phyloP scores from a whole-genome alignment of 2,113 vertebrate genomes.

The Scatophagus argus region DNA sequence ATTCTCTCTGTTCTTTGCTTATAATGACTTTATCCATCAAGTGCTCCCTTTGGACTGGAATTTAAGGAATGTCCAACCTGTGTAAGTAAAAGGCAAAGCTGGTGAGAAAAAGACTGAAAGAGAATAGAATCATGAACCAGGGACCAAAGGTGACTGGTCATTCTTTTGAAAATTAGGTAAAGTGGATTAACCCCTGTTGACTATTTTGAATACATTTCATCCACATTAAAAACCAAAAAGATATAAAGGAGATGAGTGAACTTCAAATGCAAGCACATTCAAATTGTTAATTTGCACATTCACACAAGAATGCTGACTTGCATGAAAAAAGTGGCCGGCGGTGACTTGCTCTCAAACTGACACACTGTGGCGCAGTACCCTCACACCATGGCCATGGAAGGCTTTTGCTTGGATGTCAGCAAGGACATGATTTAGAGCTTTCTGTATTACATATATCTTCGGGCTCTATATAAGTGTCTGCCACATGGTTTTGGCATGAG shows the following conservation, averaged over 20 bases:
- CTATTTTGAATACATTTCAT: constrained; percentile 18
- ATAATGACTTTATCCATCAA: constrained; percentile 32
- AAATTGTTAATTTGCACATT: neutral
- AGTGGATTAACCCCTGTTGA: constrained; percentile 11
- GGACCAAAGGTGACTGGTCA: constrained; percentile 9
- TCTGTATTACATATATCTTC: constrained; percentile 64
- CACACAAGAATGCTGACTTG: neutral
- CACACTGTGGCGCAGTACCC: constrained; percentile 62
- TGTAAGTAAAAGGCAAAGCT: constrained; percentile 38
- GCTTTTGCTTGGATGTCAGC: constrained; percentile 48
- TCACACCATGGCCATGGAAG: constrained; percentile 14
- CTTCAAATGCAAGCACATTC: constrained; percentile 1
- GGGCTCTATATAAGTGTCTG: constrained; percentile 17
- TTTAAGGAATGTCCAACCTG: constrained; percentile 31
- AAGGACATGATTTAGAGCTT: constrained; percentile 41
- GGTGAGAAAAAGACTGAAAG: constrained; percentile 11
- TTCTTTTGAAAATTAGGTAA: constrained; percentile 14
- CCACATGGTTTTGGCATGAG: constrained; percentile 17
- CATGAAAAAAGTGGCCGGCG: neutral
- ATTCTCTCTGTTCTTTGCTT: neutral
- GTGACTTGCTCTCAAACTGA: constrained; percentile 42
- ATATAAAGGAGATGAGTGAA: neutral
- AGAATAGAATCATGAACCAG: neutral
- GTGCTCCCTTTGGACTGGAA: constrained; percentile 32
- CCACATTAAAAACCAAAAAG: neutral